These are phyloP conservation scores for Tenthredo notha DNA, from an alignment of 2,888 invertebrate genomes.

Conservation along the genomic window DNA sequence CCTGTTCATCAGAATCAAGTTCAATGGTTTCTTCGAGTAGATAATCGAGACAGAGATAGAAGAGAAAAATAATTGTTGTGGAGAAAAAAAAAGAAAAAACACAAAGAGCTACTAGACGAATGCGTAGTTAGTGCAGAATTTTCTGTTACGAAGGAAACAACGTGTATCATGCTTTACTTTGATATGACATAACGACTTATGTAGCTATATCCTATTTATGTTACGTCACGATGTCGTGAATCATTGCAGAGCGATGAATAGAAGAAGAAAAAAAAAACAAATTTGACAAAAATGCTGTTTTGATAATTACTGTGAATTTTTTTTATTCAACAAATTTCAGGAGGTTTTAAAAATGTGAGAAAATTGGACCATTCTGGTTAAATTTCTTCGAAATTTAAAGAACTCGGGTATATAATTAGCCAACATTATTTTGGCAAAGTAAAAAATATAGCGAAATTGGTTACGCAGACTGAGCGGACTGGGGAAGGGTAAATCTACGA, in stretches of 20 bases:
- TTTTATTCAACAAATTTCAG: background rate
- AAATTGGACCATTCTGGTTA: background rate
- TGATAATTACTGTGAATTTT: background rate
- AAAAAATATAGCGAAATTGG: background rate
- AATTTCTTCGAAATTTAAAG: background rate
- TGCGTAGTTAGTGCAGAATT: slow-evolving; percentile 13
- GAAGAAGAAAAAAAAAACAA: background rate
- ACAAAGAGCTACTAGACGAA: background rate
- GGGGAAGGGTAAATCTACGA: background rate
- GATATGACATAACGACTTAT: slow-evolving; percentile 9
- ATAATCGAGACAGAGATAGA: slow-evolving; percentile 8
- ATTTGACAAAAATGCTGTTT: too few relatives aligned
- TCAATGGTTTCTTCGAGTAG: slow-evolving; percentile 17
- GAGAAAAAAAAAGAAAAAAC: background rate
- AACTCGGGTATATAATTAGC: background rate
- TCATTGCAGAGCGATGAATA: background rate
- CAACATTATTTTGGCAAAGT: background rate
- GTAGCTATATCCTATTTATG: background rate
- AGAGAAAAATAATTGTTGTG: background rate
- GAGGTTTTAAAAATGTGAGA: background rate
- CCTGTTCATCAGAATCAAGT: background rate
- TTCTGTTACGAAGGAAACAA: background rate
- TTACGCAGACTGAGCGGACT: background rate
- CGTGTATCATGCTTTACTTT: background rate
- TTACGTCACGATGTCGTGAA: slow-evolving; percentile 1